phyloP scores from a whole-genome alignment of 2,888 invertebrate species.

The Acanthosepion lycidas region DNA sequence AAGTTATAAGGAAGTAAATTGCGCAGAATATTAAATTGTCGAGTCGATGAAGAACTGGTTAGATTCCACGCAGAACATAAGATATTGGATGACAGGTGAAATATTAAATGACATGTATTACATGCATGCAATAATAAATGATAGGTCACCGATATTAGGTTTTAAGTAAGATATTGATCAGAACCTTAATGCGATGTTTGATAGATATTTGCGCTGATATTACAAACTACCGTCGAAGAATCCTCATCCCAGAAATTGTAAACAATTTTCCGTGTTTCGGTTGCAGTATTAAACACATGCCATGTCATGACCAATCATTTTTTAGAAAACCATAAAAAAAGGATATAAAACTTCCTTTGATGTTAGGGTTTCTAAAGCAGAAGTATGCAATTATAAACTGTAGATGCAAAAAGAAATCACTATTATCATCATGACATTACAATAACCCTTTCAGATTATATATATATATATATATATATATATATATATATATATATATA shows the following conservation, averaged over 20 bases:
- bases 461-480: too few relatives aligned
- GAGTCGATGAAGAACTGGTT: not conserved
- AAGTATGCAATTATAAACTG: too few relatives aligned
- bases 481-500: not conserved
- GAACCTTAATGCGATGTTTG: not conserved
- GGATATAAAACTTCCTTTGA: too few relatives aligned
- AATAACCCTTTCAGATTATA: too few relatives aligned
- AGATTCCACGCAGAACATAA: not conserved
- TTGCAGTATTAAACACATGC: not conserved
- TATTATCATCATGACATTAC: too few relatives aligned
- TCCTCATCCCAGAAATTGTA: not conserved
- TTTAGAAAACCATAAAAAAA: not conserved
- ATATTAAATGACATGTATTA: slow-evolving; percentile 21
- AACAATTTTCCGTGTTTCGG: not conserved
- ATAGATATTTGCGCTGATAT: slow-evolving; percentile 4
- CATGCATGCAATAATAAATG: not conserved
- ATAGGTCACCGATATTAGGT: slow-evolving; percentile 33
- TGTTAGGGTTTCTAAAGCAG: too few relatives aligned
- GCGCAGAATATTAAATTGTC: slow-evolving; percentile 33
- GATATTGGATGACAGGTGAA: slow-evolving; percentile 20
- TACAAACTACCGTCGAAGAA: not conserved
- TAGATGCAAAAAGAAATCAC: too few relatives aligned
- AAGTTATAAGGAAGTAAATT: slow-evolving; percentile 21
- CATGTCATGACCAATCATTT: not conserved
- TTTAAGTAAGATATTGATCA: slow-evolving; percentile 22